Base-by-base conservation (phyloP, 2,113 vertebrate species). In the Anser brachyrhynchus region DNA sequence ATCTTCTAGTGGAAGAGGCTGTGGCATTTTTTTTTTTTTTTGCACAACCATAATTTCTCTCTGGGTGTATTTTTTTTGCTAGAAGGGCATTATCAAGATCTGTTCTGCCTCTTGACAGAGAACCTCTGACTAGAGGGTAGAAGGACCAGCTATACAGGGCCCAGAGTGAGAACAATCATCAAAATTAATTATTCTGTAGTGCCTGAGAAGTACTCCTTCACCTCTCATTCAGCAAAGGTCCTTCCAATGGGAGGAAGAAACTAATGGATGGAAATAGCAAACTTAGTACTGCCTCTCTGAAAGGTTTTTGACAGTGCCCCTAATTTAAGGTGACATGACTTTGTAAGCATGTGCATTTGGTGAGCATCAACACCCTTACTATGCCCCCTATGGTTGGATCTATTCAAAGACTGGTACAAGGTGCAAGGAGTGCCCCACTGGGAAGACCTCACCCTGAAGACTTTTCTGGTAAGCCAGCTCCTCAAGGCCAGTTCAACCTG, bases 361-460 rank as follows among this genome's bases (percentile, higher is more conserved):
- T 69, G 65, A 13, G 14, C 41, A 29, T 82, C 66, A 74, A 13
- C 13, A 39, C 23, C 19, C 43, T 58, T 57, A 39, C 46, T 26
- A n/a, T 55, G 33, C 37, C 43, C 61, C 61, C 39, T 4, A 5
- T 69, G 12, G 25, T n/a, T 0, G 0, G 1, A 0, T 28, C 41
- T 23, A 43, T 73, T 73, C 76, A 71, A 79, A 49, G 17, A 51
- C 78, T 46, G 44, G 26, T 25, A 55, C 46, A 61, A 59, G 57
- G 7, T 7, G 15, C 55, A 49, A 67, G 15, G 16, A 7, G 15
- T 17, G 19, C 9, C 37, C 23, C 23, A 31, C 33, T 43, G 51
- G 35, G 44, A 89, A 52, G 51, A 52, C 51, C 22, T 52, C 13
- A 64, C 11, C 39, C 64, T 71, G 57, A 6, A 5, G 31, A 26